Evolutionary conservation across 2,888 invertebrate species (phyloP).

Genomic region (Leptinotarsa peninsularis): DNA sequence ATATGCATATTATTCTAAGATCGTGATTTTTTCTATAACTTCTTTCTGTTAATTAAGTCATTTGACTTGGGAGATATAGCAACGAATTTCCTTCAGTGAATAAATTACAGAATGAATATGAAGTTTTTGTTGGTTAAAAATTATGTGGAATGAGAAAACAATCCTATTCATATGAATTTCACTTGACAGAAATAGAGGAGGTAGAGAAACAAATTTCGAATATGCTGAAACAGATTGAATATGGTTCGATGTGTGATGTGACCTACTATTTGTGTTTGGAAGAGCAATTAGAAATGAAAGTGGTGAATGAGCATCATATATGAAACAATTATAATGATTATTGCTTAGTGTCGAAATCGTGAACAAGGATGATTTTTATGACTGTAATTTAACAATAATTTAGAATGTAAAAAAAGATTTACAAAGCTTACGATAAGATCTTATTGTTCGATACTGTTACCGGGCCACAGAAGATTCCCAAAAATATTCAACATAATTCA

Average conservation of each 20-base stretch:
- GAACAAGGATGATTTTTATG: conserved; percentile 39
- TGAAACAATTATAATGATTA: conserved; percentile 40
- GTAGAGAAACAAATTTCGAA: too few relatives aligned
- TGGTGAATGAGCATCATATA: conserved; percentile 20
- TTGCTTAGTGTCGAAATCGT: conserved; percentile 33
- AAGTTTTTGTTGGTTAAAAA: background rate
- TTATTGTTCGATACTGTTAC: conserved; percentile 41
- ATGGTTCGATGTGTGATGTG: conserved; percentile 4
- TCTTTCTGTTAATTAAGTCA: background rate
- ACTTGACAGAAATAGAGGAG: too few relatives aligned
- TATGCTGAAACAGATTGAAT: too few relatives aligned
- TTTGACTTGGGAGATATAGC: background rate
- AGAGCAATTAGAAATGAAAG: conserved; percentile 20
- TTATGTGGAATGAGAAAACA: background rate
- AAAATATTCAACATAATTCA: conserved; percentile 50
- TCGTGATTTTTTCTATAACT: background rate
- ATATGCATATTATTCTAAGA: background rate
- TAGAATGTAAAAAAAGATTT: conserved; percentile 34
- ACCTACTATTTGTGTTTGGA: conserved; percentile 4
- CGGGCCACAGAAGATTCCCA: conserved; percentile 44
- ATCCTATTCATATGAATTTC: too few relatives aligned
- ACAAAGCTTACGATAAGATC: conserved; percentile 36
- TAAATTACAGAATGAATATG: background rate
- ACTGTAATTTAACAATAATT: conserved; percentile 37
- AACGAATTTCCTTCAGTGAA: background rate